Evolutionary conservation across 2,888 invertebrate species (phyloP).

Genomic region (Scaptomyza reducta): DNA sequence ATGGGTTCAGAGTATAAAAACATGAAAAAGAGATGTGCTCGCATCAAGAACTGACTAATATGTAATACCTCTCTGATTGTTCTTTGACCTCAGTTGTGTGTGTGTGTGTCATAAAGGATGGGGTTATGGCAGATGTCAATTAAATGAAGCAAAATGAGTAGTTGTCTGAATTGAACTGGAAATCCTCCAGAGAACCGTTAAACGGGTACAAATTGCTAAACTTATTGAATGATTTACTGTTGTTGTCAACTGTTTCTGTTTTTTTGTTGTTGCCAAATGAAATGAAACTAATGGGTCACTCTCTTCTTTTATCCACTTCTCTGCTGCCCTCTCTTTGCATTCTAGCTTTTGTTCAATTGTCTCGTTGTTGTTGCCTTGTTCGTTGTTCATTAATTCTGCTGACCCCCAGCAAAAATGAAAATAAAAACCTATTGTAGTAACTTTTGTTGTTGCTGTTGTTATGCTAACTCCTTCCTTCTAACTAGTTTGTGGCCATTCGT

Average conservation of each 20-base stretch:
- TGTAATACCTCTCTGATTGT: not conserved
- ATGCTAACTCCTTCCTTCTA: slow-evolving; percentile 37
- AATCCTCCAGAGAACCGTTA: slow-evolving; percentile 22
- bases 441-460: slow-evolving; percentile 26
- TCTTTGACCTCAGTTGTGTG: not conserved
- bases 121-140: slow-evolving; percentile 37
- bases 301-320: not conserved
- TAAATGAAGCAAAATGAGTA: slow-evolving; percentile 35
- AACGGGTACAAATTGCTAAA: slow-evolving; percentile 46
- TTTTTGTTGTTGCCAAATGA: slow-evolving; percentile 59
- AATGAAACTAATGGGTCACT: slow-evolving; percentile 61
- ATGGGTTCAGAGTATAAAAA: no score
- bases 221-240: slow-evolving; percentile 50
- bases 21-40: not conserved
- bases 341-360: slow-evolving; percentile 24
- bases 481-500: slow-evolving; percentile 15
- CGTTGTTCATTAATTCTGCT: slow-evolving; percentile 65
- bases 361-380: slow-evolving; percentile 28
- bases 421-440: slow-evolving; percentile 5
- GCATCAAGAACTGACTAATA: slow-evolving; percentile 1
- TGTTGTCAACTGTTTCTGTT: slow-evolving; percentile 7
- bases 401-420: slow-evolving; percentile 56
- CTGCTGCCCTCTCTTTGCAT: not conserved
- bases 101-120: slow-evolving; percentile 17
- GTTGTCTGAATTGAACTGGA: slow-evolving; percentile 13